Base-by-base conservation (phyloP, 2,888 invertebrate genomes). In the Nebria brevicollis region DNA sequence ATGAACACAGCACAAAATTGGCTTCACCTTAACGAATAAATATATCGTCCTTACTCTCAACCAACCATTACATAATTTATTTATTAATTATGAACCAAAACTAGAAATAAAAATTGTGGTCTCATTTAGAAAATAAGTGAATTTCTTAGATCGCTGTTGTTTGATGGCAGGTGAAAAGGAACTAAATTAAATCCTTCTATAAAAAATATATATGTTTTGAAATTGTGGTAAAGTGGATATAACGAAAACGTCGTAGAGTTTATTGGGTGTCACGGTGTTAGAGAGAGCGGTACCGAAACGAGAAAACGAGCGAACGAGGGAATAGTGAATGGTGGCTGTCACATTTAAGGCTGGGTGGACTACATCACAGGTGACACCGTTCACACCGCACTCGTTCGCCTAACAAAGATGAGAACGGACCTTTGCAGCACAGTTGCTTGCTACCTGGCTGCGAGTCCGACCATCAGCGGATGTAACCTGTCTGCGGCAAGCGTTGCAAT, bases 301-400 rank as follows among this genome's bases (percentile, higher is more conserved):
- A 54, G 54, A 20, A 20, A 20, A 20, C 20, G 20, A 20, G 20
- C 20, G 20, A 20, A 20, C 54, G 8, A 5, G 54, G 66, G 70
- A 70, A 70, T 70, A 70, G 11, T 70, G 70, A 70, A 70, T 70
- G 70, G 25, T 68, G 70, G 25, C 20, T 70, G 66, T 66, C 66
- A 66, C 20, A 70, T 70, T 20, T 15, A 70, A 70, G 26, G 70
- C 11, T 13, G 11, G 70, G 15, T 11, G 73, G 43, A 34, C 73
- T 26, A 26, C 77, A 66, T 66, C 68, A 77, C 77, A 77, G 77
- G 68, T 77, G 68, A 77, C 68, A 77, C 68, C 68, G 34, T 77
- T 77, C 77, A 42, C 68, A 77, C 77, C 68, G 42, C 43, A 64
- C 34, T 75, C 65, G 75, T 64, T 64, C 66, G 20, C 41, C 26